A percentile compares a stretch with the other conserved stretches of the same genome.
These are phyloP conservation scores for Troilus luridus DNA, from an alignment of 2,888 invertebrate species.

Conservation along the genomic window DNA sequence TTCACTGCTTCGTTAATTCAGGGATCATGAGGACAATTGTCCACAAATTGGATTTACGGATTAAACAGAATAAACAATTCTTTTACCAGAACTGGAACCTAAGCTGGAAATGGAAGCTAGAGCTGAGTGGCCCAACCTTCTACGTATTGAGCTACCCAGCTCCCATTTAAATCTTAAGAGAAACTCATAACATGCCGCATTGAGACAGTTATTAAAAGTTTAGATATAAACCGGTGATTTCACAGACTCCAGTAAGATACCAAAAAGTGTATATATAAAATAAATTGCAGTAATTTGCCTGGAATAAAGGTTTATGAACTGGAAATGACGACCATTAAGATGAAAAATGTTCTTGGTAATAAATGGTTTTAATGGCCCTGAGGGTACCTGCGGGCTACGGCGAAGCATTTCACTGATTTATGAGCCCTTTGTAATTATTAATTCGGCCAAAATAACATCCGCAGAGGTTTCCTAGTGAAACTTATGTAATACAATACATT, in stretches of 20 bases:
- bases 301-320: slow-evolving; percentile 6
- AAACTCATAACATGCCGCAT: not conserved
- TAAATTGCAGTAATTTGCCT: not conserved
- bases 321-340: slow-evolving; percentile 27
- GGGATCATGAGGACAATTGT: too few species aligned
- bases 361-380: not conserved
- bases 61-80: too few species aligned
- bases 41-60: too few species aligned
- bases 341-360: not conserved
- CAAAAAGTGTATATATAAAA: not conserved
- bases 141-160: too few species aligned
- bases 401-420: not conserved
- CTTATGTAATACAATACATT: not conserved
- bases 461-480: not conserved
- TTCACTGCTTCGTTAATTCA: too few species aligned
- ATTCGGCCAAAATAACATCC: slow-evolving; percentile 5
- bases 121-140: too few species aligned
- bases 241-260: not conserved
- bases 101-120: too few species aligned
- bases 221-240: not conserved
- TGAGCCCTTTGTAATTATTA: not conserved
- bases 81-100: too few species aligned
- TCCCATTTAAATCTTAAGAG: not conserved
- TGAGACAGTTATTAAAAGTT: not conserved
- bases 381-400: slow-evolving; percentile 5